Evolutionary conservation across 2,797 vertebrate species (phyloP).

Genomic region (Catharus ustulatus): DNA sequence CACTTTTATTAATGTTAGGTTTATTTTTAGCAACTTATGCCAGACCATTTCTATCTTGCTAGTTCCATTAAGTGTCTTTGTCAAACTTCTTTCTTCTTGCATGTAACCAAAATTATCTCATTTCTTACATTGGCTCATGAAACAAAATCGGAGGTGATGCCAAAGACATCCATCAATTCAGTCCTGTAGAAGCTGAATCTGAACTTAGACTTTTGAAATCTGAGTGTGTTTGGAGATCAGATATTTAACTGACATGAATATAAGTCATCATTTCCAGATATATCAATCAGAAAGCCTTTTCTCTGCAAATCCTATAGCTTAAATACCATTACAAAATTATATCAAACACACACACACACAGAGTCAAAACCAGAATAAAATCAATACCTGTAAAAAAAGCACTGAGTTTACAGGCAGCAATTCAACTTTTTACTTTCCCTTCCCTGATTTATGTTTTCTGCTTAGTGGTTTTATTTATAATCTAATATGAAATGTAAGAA

Average conservation of each 20-base stretch:
- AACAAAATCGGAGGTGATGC: background rate
- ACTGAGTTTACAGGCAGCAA: background rate
- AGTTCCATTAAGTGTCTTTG: background rate
- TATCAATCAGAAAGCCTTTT: background rate
- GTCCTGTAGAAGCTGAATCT: background rate
- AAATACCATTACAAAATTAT: background rate
- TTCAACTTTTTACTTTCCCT: background rate
- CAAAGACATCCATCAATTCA: background rate
- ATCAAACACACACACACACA: background rate
- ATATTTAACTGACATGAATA: background rate
- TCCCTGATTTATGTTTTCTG: background rate
- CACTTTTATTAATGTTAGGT: background rate
- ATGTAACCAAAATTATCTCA: background rate
- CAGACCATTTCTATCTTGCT: background rate
- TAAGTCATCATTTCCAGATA: background rate
- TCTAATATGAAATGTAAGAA: background rate
- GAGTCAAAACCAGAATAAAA: background rate
- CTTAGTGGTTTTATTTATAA: background rate
- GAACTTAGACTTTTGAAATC: background rate
- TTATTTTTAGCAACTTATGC: conserved; percentile 31
- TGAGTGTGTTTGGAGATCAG: background rate
- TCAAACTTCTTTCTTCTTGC: background rate
- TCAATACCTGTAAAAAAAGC: background rate
- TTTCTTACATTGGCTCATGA: background rate
- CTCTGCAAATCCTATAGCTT: background rate